phyloP scores from a whole-genome alignment of 2,797 vertebrate species.

The Sebastes itinus region DNA sequence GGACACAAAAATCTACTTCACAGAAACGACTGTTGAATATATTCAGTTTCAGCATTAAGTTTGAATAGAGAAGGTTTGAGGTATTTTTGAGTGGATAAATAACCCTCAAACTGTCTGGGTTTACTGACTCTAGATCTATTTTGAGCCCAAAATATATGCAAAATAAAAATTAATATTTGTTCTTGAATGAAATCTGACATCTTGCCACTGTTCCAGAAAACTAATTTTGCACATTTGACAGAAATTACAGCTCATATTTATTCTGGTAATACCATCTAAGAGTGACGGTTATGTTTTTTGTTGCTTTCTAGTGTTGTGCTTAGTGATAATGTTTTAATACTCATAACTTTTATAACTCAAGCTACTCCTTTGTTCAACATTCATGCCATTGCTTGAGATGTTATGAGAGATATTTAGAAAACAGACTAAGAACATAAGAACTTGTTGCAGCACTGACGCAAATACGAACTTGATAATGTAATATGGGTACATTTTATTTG shows the following conservation, averaged over 20 bases:
- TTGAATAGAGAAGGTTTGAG: neutral
- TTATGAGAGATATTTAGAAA: neutral
- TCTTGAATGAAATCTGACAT: neutral
- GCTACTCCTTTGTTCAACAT: neutral
- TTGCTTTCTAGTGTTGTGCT: neutral
- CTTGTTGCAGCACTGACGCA: neutral
- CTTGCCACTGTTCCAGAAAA: neutral
- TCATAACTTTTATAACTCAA: too few relatives aligned
- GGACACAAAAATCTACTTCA: neutral
- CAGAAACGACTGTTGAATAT: neutral
- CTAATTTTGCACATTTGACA: neutral
- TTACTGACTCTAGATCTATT: neutral
- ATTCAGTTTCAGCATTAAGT: neutral
- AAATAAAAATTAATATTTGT: neutral
- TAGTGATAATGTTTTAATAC: neutral
- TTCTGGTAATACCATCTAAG: neutral
- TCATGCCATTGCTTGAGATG: neutral
- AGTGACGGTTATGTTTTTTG: neutral
- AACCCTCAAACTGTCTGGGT: neutral
- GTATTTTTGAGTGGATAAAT: conserved; percentile 2
- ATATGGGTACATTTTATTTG: neutral
- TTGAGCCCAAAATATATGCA: neutral
- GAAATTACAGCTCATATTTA: neutral
- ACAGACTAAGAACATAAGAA: rapidly evolving
- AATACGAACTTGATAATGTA: neutral